Conservation (phyloP, 2,797 vertebrate species). For the Poecilia velifera region DNA sequence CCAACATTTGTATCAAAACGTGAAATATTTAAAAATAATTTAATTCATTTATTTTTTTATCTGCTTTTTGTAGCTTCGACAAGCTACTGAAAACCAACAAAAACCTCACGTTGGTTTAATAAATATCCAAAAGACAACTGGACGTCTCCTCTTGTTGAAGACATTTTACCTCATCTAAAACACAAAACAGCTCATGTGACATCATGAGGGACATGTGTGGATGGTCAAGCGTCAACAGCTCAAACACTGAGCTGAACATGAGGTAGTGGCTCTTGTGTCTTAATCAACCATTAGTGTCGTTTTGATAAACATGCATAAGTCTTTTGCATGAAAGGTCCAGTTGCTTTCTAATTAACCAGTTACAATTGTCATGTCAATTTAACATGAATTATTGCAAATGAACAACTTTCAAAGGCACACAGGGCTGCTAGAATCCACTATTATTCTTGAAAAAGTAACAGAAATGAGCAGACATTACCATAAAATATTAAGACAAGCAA, state of each 20-base stretch:
- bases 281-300: too few species aligned
- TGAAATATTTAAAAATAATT: neutral
- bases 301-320: neutral
- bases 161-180: too few species aligned
- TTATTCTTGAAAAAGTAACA: neutral
- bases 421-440: neutral
- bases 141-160: too few species aligned
- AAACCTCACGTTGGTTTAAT: too few species aligned
- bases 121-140: too few species aligned
- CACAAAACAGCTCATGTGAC: too few species aligned
- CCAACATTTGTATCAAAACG: neutral
- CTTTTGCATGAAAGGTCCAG: neutral
- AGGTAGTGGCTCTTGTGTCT: too few species aligned
- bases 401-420: neutral
- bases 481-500: neutral
- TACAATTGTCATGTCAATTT: neutral
- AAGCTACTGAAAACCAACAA: too few species aligned
- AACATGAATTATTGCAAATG: neutral
- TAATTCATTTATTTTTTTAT: neutral
- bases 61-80: too few species aligned
- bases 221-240: neutral
- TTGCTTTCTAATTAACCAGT: neutral
- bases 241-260: neutral
- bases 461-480: neutral
- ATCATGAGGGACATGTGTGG: neutral